phyloP scores from a whole-genome alignment of 2,888 invertebrate genomes.

The Cephalotes varians region DNA sequence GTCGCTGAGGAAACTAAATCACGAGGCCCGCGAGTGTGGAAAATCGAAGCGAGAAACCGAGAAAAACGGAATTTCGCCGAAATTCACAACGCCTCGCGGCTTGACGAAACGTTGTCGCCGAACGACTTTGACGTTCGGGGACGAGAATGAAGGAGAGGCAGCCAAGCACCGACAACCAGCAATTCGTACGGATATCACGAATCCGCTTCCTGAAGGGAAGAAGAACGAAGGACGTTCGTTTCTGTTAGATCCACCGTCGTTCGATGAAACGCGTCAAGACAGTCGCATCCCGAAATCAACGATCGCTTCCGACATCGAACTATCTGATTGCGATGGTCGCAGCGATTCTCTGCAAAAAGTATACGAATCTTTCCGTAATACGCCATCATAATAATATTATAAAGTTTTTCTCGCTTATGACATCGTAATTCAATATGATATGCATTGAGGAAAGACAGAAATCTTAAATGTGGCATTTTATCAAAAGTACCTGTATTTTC shows the following conservation, averaged over 20 bases:
- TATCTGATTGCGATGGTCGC: constrained; percentile 67
- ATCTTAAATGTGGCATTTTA: not conserved
- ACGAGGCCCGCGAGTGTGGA: not conserved
- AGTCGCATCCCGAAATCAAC: constrained; percentile 53
- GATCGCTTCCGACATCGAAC: constrained; percentile 58
- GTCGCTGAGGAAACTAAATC: not conserved
- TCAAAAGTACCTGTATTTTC: not conserved
- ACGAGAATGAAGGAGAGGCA: constrained; percentile 54
- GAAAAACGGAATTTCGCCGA: constrained; percentile 14
- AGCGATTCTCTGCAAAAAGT: constrained; percentile 58
- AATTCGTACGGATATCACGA: not conserved
- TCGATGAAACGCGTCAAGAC: constrained; percentile 52
- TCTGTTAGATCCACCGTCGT: not conserved
- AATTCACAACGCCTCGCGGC: constrained; percentile 56
- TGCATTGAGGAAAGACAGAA: not conserved
- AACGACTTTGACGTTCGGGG: constrained; percentile 58
- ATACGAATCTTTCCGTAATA: not conserved
- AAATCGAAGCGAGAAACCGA: not conserved
- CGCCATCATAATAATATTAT: not conserved
- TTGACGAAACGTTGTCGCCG: constrained; percentile 67
- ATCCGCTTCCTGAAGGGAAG: not conserved
- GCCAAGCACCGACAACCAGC: not conserved
- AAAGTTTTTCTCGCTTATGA: not conserved
- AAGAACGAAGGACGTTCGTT: not conserved
- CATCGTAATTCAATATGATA: constrained; percentile 2